Base-by-base conservation (phyloP, 2,888 invertebrate genomes). In the Acrocyrtus sp. region DNA sequence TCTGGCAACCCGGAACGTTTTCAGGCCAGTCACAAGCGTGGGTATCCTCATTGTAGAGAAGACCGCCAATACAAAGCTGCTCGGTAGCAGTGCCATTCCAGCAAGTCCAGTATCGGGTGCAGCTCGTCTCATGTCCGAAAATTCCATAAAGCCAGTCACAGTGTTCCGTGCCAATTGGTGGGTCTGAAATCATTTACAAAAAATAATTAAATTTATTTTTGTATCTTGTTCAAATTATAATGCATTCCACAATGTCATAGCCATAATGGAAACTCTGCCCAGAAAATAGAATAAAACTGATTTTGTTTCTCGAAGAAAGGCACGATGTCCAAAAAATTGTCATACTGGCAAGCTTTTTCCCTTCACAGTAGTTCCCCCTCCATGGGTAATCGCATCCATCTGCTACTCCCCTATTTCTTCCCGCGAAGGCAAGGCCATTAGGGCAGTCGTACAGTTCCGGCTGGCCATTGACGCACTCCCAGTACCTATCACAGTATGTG, bases 11-110 rank as follows among this genome's bases (percentile, higher is more conserved):
- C 62, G 93, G 94, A 0, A 95, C 95, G 84, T 95, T 94, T 83
- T 95, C 94, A 0, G 95, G 95, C 95, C 95, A 95, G 85, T 95
- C 95, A 84, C 95, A 95, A 54, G 94, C 93, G 84, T 95, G 93
- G 0, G 94, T 92, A 82, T 91, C 89, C 85, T 95, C 95, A 83
- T 95, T 95, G 88, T 95, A 95, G 26, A 95, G 87, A 51, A 95
- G 88, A 0, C 95, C 95, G 45, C 95, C 95, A 82, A 95, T 95
- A 85, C 95, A 95, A 61, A 94, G 89, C 84, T 95, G 95, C 83
- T 95, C 95, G 0, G 94, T 94, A 12, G 94, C 92, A 0, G 95
- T 95, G 17, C 95, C 95, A 85, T 95, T 95, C 95, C 95, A 95
- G 84, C 95, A 95, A 0, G 95, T 95, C 95, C 95, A 95, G 84